phyloP scores from a whole-genome alignment of 2,113 vertebrate species.

The Hiodon alosoides region DNA sequence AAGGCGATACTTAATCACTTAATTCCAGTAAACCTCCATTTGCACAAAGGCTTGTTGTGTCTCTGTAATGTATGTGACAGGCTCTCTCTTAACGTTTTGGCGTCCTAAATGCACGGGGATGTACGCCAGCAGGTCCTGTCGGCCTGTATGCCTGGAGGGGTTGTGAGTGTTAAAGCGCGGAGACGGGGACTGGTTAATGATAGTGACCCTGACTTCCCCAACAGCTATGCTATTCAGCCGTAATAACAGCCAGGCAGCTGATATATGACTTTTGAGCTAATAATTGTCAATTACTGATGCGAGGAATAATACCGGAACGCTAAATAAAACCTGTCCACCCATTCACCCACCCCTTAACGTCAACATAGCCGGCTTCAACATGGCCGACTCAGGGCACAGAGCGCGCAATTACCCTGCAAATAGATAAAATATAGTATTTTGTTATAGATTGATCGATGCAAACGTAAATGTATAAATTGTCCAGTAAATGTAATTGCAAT shows the following conservation, averaged over 20 bases:
- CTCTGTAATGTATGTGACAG: constrained; percentile 83
- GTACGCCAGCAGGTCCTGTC: constrained; percentile 87
- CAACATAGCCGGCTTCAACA: background rate
- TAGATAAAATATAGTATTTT: no score
- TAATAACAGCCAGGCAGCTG: constrained; percentile 94
- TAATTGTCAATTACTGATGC: constrained; percentile 91
- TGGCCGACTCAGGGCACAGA: no score
- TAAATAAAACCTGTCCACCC: constrained; percentile 62
- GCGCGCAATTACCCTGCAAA: no score
- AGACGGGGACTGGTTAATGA: constrained; percentile 89
- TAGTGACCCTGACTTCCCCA: constrained; percentile 96
- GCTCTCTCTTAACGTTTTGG: constrained; percentile 35
- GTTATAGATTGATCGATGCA: no score
- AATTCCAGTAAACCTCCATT: constrained; percentile 93
- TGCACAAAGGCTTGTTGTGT: constrained; percentile 93
- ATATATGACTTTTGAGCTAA: constrained; percentile 90
- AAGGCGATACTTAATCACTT: constrained; percentile 93
- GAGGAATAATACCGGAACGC: constrained; percentile 49
- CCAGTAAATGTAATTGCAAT: no score
- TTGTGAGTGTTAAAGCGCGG: constrained; percentile 69
- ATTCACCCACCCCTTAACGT: constrained; percentile 18
- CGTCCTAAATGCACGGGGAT: constrained; percentile 78
- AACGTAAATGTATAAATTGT: no score
- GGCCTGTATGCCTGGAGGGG: constrained; percentile 78
- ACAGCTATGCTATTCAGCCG: constrained; percentile 92